Conservation (phyloP, 2,888 invertebrate genomes). For the Coremacera marginata region DNA sequence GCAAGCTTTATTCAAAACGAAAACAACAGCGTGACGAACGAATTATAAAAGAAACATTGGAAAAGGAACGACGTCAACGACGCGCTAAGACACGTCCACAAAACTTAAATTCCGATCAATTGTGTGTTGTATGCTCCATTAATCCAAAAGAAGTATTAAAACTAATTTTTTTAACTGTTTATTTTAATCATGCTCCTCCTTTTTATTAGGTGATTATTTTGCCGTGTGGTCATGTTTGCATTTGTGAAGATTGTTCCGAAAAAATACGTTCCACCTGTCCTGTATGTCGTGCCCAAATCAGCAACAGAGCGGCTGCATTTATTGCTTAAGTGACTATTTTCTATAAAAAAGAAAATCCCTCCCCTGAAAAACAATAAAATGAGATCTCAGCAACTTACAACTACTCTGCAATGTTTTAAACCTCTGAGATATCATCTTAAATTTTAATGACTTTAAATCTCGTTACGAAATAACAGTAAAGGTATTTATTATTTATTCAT, state of each 20-base stretch:
- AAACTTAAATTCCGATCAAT: conserved; percentile 75
- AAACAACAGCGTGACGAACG: conserved; percentile 73
- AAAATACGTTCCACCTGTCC: conserved; percentile 82
- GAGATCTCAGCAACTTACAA: background rate
- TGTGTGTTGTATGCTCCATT: conserved; percentile 87
- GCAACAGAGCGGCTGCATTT: conserved; percentile 81
- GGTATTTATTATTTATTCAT: conserved; percentile 1
- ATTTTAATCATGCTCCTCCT: background rate
- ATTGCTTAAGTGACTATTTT: conserved; percentile 72
- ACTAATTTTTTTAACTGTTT: background rate
- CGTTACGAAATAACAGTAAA: background rate
- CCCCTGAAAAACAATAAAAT: background rate
- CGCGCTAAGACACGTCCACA: conserved; percentile 74
- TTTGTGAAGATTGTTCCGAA: conserved; percentile 88
- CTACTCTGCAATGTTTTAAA: background rate
- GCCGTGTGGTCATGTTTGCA: conserved; percentile 91
- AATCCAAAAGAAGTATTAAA: conserved; percentile 82
- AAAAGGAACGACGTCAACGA: conserved; percentile 76
- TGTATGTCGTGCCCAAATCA: conserved; percentile 80
- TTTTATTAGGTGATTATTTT: conserved; percentile 79
- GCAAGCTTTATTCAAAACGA: conserved; percentile 71
- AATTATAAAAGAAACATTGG: conserved; percentile 74
- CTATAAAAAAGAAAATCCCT: background rate
- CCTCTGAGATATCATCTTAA: too few relatives aligned
- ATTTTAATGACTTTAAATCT: too few relatives aligned